These are phyloP conservation scores for Eriocheir sinensis DNA, from an alignment of 1,140 invertebrate genomes.

Conservation along the genomic window DNA sequence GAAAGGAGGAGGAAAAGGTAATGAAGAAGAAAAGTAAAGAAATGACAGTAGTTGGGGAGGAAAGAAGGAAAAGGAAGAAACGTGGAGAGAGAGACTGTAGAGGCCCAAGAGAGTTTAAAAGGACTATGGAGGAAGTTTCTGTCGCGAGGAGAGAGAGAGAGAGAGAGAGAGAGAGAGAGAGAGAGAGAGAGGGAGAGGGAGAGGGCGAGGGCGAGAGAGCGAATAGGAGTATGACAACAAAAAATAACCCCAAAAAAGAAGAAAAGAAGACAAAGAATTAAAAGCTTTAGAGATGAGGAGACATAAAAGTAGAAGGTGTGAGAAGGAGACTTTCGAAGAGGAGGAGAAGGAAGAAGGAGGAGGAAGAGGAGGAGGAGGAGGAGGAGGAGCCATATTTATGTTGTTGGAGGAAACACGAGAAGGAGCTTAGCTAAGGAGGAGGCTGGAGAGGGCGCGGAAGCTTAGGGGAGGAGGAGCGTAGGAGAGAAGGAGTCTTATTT, in stretches of 20 bases:
- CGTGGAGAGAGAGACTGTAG: no score
- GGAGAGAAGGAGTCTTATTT: neutral
- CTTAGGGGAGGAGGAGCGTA: neutral
- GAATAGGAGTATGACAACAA: neutral
- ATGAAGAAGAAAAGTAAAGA: no score
- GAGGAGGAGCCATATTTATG: neutral
- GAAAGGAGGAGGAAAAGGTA: no score
- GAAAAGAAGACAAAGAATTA: no score
- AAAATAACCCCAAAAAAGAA: no score
- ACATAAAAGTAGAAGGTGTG: neutral
- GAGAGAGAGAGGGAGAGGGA: neutral
- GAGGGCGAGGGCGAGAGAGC: neutral
- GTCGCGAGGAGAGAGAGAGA: neutral
- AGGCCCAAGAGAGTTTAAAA: neutral
- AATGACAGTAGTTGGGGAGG: no score
- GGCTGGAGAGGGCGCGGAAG: neutral
- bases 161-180: conserved; percentile 22
- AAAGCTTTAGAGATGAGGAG: neutral
- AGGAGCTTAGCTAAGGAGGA: conserved; percentile 11
- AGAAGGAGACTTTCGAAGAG: no score
- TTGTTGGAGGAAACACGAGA: neutral
- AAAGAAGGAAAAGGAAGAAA: no score
- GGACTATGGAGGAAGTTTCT: no score
- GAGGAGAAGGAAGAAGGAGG: neutral
- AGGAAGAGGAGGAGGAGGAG: neutral